These are phyloP conservation scores for Hydrotaea diabolus DNA, from an alignment of 2,888 invertebrate genomes.

Conservation along the genomic window DNA sequence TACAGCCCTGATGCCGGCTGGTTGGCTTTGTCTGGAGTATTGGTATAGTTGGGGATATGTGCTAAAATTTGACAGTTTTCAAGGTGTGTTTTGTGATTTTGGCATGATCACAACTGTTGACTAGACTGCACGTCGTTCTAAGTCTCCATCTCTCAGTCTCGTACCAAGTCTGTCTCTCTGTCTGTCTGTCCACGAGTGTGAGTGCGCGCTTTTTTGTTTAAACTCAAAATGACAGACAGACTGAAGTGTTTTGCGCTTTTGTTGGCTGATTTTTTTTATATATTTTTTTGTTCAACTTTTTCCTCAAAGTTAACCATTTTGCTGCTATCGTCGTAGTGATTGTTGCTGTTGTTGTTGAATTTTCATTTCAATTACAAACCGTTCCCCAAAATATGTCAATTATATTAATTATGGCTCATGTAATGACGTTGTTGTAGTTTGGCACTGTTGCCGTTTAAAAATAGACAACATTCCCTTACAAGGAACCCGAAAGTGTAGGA, in stretches of 20 bases:
- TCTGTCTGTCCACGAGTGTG: background rate
- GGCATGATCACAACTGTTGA: constrained; percentile 71
- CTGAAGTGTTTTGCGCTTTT: constrained; percentile 15
- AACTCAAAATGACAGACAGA: constrained; percentile 35
- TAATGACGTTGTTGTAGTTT: constrained; percentile 61
- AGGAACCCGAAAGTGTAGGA: constrained; percentile 57
- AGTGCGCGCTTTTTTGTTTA: constrained; percentile 30
- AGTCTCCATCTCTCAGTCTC: constrained; percentile 37
- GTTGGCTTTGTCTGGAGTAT: background rate
- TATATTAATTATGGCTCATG: constrained; percentile 77
- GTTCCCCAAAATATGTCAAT: constrained; percentile 78
- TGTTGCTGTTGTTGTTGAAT: constrained; percentile 35
- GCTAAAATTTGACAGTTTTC: constrained; percentile 70
- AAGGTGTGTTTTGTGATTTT: constrained; percentile 69
- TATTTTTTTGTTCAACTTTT: background rate
- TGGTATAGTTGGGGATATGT: constrained; percentile 54
- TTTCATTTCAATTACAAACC: constrained; percentile 68
- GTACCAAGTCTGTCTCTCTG: constrained; percentile 23
- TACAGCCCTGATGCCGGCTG: background rate
- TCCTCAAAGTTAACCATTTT: constrained; percentile 23
- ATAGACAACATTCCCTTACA: constrained; percentile 37
- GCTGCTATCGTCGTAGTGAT: constrained; percentile 17
- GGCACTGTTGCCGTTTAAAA: background rate
- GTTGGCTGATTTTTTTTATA: no score
- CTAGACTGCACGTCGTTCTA: constrained; percentile 73